phyloP scores from a whole-genome alignment of 2,113 vertebrate species.

The Ophiodon elongatus region DNA sequence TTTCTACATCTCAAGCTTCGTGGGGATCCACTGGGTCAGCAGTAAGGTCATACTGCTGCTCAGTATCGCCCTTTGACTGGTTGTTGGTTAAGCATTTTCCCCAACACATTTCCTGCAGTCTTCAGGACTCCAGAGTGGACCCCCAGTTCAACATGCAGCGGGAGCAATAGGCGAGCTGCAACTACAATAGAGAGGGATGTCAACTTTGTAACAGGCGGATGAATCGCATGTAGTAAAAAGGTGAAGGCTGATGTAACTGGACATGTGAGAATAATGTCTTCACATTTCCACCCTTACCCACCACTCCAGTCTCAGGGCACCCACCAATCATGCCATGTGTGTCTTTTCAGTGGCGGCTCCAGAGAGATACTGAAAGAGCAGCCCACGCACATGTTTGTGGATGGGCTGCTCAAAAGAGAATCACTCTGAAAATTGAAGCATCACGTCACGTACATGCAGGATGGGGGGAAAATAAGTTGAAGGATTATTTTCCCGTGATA shows the following conservation, averaged over 20 bases:
- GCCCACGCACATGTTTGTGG: neutral
- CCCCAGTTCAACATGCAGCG: neutral
- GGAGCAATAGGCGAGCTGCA: neutral
- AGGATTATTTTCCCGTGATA: conserved; percentile 32
- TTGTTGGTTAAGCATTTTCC: neutral
- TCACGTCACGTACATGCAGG: conserved; percentile 13
- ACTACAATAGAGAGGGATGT: neutral
- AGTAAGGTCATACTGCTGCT: conserved; percentile 39
- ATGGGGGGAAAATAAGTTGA: conserved; percentile 10
- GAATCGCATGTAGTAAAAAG: conserved; percentile 16
- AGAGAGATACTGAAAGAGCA: neutral
- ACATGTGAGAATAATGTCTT: conserved; percentile 38
- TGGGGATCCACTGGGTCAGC: conserved; percentile 42
- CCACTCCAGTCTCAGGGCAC: neutral
- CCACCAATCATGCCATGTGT: conserved; percentile 14
- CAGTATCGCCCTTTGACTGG: conserved; percentile 22
- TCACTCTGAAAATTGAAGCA: conserved; percentile 3
- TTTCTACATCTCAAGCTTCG: conserved; percentile 46
- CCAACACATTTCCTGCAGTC: neutral
- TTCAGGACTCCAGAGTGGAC: neutral
- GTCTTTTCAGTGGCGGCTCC: conserved; percentile 6
- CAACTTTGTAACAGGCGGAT: conserved; percentile 5
- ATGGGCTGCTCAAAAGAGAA: conserved; percentile 10
- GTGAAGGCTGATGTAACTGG: conserved; percentile 45
- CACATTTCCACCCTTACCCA: conserved; percentile 29